A percentile compares a stretch with the other conserved stretches of the same genome.
phyloP scores from a whole-genome alignment of 2,797 vertebrate genomes.

The Muscicapa comitata region DNA sequence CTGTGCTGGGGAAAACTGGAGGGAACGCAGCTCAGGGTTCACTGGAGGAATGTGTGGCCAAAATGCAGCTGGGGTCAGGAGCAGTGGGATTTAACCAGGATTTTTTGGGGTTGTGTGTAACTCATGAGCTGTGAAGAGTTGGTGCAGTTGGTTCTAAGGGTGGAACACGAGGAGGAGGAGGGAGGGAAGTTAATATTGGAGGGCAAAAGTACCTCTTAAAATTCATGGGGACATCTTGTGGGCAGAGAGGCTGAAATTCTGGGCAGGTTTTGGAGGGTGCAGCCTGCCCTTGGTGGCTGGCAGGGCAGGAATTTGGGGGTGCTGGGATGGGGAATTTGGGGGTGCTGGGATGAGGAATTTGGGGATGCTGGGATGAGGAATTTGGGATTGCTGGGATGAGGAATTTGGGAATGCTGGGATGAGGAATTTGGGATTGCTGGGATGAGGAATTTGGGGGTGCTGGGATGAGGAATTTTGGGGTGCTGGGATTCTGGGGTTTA shows the following conservation, averaged over 20 bases:
- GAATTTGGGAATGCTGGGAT: too few species aligned
- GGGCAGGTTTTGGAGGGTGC: background rate
- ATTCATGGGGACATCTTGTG: conserved; percentile 12
- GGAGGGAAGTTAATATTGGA: background rate
- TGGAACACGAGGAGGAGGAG: background rate
- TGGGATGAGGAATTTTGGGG: too few species aligned
- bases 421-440: background rate
- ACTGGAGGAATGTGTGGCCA: fast-evolving
- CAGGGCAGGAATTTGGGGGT: background rate
- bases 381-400: too few species aligned
- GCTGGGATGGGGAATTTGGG: too few species aligned
- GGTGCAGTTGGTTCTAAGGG: background rate
- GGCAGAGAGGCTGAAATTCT: background rate
- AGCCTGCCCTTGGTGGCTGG: background rate
- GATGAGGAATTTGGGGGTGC: too few species aligned
- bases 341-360: too few species aligned
- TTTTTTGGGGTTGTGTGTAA: background rate
- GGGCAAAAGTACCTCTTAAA: background rate
- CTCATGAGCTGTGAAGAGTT: background rate
- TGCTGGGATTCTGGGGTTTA: too few species aligned
- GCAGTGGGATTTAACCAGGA: background rate
- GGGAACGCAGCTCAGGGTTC: background rate
- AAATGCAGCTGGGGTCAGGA: background rate
- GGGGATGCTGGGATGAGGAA: too few species aligned
- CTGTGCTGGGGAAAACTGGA: background rate